Conservation (phyloP, 2,888 invertebrate species). For the Hypsopygia costalis region DNA sequence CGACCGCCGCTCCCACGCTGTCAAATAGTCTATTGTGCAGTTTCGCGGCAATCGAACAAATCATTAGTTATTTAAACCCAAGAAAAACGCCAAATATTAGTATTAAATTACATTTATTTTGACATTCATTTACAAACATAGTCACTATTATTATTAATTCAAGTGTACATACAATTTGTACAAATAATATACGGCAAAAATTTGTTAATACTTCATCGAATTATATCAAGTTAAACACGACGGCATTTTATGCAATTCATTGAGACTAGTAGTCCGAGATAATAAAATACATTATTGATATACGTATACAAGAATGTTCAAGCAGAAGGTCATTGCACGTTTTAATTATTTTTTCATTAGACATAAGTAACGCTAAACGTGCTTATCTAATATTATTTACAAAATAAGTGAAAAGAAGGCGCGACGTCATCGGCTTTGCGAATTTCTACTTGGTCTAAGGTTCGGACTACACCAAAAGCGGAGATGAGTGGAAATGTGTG, state of each 20-base stretch:
- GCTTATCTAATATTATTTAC: too few species aligned
- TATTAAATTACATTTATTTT: conserved; percentile 72
- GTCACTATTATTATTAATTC: conserved; percentile 49
- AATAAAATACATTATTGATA: conserved; percentile 53
- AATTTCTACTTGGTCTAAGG: too few species aligned
- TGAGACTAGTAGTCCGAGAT: conserved; percentile 64
- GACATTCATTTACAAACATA: conserved; percentile 70
- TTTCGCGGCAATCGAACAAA: too few species aligned
- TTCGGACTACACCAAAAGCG: too few species aligned
- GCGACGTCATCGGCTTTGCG: too few species aligned
- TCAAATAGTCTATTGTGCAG: too few species aligned
- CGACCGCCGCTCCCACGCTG: too few species aligned
- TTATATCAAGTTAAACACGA: conserved; percentile 40
- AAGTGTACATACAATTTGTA: conserved; percentile 73
- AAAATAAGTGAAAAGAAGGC: too few species aligned
- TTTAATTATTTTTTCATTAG: too few species aligned
- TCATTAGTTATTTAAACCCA: too few species aligned
- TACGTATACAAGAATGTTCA: conserved; percentile 33
- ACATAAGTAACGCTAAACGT: too few species aligned
- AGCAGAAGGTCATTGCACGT: conserved; percentile 12
- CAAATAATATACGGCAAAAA: conserved; percentile 53
- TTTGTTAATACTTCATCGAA: conserved; percentile 60
- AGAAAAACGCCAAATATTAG: conserved; percentile 22
- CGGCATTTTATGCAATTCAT: conserved; percentile 70
- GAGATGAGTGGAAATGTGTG: too few species aligned